Evolutionary conservation across 1,140 invertebrate species (phyloP), one percentile per base, ranked within the genome.

Genomic region (Hormaphis cornu): DNA sequence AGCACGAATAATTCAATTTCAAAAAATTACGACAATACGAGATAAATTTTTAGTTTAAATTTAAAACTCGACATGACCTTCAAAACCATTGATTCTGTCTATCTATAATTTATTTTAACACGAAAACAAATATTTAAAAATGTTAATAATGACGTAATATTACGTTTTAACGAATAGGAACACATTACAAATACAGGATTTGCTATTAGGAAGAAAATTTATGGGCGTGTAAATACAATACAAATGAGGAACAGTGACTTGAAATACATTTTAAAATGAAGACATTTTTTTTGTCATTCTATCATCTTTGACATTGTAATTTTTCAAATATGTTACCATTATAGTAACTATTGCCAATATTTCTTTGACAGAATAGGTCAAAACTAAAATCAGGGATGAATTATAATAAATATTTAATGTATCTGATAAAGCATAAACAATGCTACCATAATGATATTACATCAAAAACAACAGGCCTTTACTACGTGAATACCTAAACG

Each of bases 161-260:
- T 56, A 56, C 28, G 54, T 58, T 58, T 58, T 58, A 58, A 58
- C 35, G 35, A 58, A n/a, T 40, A 37, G n/a, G n/a, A n/a, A n/a
- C 24, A 56, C 33, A 56, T 35, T 56, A 56, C 53, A 22, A 56
- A 56, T 37, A n/a, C n/a, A n/a, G 33, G 53, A 40, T 40, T 58
- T 40, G 20, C 35, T 40, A 42, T n/a, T 40, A 40, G 7, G 20
- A 58, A 58, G 22, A 1, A 58, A 58, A 58, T 40, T 22, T 58
- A 40, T 22, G 54, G 20, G 12, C 54, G 33, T 37, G 22, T 56
- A 37, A 18, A 33, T 33, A 4, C 4, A 22, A 37, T 37, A 35
- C 12, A 56, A 30, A 37, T 20, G 20, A 56, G 33, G 30, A 56
- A 56, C 35, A 37, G 33, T 37, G 12, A 40, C 20, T 40, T 24